Evolutionary conservation across 2,113 vertebrate species (phyloP).

Genomic region (Lutjanus erythropterus): DNA sequence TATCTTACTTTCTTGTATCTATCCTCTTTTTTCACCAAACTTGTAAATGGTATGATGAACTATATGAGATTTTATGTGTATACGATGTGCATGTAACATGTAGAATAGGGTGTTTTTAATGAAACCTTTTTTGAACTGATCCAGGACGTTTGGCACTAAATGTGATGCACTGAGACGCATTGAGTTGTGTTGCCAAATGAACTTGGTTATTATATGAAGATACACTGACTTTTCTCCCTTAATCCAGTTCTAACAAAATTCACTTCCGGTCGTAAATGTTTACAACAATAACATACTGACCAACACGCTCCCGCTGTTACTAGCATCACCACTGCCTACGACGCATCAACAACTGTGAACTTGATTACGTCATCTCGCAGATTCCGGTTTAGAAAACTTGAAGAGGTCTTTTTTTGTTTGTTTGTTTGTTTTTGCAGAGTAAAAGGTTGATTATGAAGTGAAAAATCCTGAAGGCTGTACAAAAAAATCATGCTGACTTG

Average conservation of each 20-base stretch:
- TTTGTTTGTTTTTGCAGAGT: conserved; percentile 22
- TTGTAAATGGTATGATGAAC: conserved; percentile 76
- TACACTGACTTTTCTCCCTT: conserved; percentile 60
- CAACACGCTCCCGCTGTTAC: conserved; percentile 65
- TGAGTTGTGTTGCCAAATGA: conserved; percentile 66
- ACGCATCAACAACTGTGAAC: conserved; percentile 69
- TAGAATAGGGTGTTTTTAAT: conserved; percentile 81
- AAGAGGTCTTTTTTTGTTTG: conserved; percentile 9
- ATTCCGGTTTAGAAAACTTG: conserved; percentile 31
- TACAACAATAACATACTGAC: conserved; percentile 79
- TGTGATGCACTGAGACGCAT: conserved; percentile 50
- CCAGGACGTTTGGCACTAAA: conserved; percentile 66
- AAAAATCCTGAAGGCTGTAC: conserved; percentile 43
- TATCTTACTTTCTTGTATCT: conserved; percentile 73
- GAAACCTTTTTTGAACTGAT: conserved; percentile 61
- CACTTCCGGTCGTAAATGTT: conserved; percentile 83
- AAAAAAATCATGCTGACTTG: conserved; percentile 50
- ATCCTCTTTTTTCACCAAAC: conserved; percentile 75
- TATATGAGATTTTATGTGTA: conserved; percentile 81
- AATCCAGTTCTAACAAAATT: conserved; percentile 63
- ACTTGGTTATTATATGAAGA: conserved; percentile 45
- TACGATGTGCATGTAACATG: conserved; percentile 81
- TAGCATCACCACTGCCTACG: conserved; percentile 70
- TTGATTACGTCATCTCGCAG: neutral
- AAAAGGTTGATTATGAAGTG: conserved; percentile 29